Evolutionary conservation across 2,797 vertebrate genomes (phyloP).

Genomic region (Thalassophryne amazonica): DNA sequence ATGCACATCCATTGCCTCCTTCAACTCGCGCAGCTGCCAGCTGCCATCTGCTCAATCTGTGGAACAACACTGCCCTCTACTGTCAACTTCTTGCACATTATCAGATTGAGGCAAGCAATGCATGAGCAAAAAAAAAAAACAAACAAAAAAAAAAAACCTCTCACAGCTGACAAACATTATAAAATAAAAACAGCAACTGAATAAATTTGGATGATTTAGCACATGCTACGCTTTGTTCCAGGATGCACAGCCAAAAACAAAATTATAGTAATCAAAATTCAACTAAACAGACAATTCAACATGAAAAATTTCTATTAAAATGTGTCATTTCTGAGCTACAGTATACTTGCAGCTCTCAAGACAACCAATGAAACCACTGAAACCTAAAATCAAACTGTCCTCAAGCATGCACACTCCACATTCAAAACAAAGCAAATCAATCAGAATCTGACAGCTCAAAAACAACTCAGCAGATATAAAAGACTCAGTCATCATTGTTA

Average conservation of each 20-base stretch:
- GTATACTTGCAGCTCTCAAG: neutral
- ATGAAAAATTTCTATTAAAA: neutral
- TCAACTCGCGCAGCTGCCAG: neutral
- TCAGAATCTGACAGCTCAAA: conserved; percentile 11
- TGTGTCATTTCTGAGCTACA: neutral
- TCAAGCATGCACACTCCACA: neutral
- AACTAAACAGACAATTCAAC: neutral
- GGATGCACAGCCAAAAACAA: neutral
- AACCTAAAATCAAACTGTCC: neutral
- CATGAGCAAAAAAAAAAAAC: no score
- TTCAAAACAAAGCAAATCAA: conserved; percentile 13
- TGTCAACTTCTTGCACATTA: conserved; percentile 8
- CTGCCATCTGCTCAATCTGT: neutral
- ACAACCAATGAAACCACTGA: conserved; percentile 1
- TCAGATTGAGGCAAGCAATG: neutral
- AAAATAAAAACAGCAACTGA: neutral
- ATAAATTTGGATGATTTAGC: neutral
- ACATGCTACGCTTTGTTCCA: neutral
- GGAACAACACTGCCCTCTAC: conserved; percentile 74
- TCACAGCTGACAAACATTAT: conserved; percentile 1
- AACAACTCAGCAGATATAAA: conserved; percentile 9
- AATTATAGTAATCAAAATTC: neutral
- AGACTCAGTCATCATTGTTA: neutral
- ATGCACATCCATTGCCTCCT: conserved; percentile 42
- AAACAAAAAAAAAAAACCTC: neutral